Conservation (phyloP, 2,888 invertebrate species). For the Apamea anceps region DNA sequence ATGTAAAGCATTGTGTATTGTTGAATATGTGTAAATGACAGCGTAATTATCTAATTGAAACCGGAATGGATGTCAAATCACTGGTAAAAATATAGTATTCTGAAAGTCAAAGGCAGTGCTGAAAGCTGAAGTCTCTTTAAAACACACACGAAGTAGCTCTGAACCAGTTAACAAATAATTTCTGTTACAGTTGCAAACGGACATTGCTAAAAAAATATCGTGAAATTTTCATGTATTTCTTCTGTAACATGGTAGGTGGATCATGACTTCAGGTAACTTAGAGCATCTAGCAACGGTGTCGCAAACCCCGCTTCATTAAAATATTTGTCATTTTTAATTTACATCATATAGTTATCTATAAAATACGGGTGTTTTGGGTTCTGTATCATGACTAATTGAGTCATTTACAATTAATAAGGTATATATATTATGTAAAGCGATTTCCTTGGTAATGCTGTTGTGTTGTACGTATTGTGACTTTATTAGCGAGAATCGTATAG, state of each 20-base stretch:
- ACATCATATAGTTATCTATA: constrained; percentile 76
- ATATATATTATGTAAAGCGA: constrained; percentile 82
- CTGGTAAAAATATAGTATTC: constrained; percentile 2
- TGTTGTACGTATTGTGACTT: constrained; percentile 75
- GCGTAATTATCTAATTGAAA: background rate
- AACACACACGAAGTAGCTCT: background rate
- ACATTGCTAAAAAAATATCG: background rate
- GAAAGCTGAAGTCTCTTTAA: constrained; percentile 12
- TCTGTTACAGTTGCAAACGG: background rate
- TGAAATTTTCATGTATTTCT: background rate
- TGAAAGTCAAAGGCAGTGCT: constrained; percentile 20
- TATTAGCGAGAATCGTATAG: constrained; percentile 69
- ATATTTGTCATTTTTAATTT: constrained; percentile 78
- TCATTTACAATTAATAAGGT: constrained; percentile 77
- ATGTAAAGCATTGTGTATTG: background rate
- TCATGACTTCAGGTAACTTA: constrained; percentile 15
- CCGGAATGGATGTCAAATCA: constrained; percentile 13
- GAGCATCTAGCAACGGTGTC: constrained; percentile 74
- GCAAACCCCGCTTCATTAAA: constrained; percentile 71
- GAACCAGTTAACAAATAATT: constrained; percentile 37
- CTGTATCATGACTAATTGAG: constrained; percentile 76
- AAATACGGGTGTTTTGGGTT: constrained; percentile 77
- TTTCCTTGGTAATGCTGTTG: constrained; percentile 87
- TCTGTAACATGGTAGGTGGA: background rate
- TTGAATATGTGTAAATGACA: background rate